These are phyloP conservation scores for Rhinichthys klamathensis DNA, from an alignment of 2,113 vertebrate genomes.

Conservation along the genomic window DNA sequence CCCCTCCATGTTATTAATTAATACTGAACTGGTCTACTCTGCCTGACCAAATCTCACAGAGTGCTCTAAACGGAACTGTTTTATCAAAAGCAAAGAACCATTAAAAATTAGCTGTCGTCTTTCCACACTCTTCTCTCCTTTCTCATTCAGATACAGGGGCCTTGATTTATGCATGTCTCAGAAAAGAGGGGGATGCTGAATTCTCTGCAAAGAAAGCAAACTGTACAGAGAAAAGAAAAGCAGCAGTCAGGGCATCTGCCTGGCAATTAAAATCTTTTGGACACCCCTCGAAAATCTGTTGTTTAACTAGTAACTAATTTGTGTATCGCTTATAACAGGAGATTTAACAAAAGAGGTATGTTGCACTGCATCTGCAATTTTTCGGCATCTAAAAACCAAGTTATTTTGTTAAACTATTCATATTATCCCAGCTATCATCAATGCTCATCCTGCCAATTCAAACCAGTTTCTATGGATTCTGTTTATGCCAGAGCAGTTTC, in stretches of 20 bases:
- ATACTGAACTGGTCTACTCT: constrained; percentile 73
- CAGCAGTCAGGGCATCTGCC: constrained; percentile 24
- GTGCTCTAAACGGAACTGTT: constrained; percentile 77
- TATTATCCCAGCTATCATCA: neutral
- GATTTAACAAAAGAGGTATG: neutral
- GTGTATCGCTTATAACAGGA: constrained; percentile 5
- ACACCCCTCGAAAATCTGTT: neutral
- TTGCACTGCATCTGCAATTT: neutral
- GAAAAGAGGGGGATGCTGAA: constrained; percentile 42
- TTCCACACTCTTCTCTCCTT: constrained; percentile 60
- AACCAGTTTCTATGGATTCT: constrained; percentile 47
- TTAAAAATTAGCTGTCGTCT: constrained; percentile 69
- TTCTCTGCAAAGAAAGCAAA: constrained; percentile 34
- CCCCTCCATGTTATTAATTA: constrained; percentile 79
- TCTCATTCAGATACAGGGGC: constrained; percentile 65
- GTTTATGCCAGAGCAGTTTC: too few species aligned
- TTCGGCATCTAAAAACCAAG: neutral
- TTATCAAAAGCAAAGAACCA: constrained; percentile 75
- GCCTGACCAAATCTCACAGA: constrained; percentile 75
- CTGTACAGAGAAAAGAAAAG: constrained; percentile 53
- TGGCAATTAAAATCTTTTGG: constrained; percentile 37
- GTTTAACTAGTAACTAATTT: neutral
- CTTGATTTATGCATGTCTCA: constrained; percentile 63
- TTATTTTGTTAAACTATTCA: neutral
- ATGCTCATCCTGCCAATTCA: neutral